Evolutionary conservation across 2,113 vertebrate genomes (phyloP), one percentile per base, ranked within the genome.

Genomic region (Bagarius yarrelli): DNA sequence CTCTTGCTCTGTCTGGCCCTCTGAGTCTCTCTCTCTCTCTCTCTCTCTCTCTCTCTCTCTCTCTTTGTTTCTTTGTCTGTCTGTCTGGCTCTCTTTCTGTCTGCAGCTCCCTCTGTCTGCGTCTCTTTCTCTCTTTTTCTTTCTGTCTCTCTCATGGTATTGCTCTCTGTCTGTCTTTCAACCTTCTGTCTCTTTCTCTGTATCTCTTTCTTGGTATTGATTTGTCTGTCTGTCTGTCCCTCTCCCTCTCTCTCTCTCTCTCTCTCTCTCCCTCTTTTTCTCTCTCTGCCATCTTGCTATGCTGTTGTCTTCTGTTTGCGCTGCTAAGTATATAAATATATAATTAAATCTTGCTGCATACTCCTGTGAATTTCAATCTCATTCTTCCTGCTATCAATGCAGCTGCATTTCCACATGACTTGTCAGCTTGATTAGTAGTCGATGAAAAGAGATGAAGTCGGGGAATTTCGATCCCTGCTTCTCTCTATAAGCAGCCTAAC

Each of bases 371-470:
- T 87, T 78, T 84, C 78, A 82, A 40, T 70, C 81, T 74, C 57
- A 60, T 80, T 40, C 23, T 32, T 60, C 67, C 40, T 34, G 53
- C 84, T 72, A 81, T 83, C 82, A 82, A 64, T 79, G 82, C 74
- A 76, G 76, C 78, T 76, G 76, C 72, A 83, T 84, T 87, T 88
- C 83, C 87, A 88, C 84, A 85, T 87, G 83, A 79, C 80, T 87
- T 84, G 72, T 83, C 78, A 19, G 64, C 87, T 88, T 87, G 85
- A 87, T 88, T 85, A 84, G 82, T 67, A 84, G 85, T 85, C 83
- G 40, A 86, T 87, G 86, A 86, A 86, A 83, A 86, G 81, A 82
- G 81, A 88, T 88, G 75, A 87, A 83, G 69, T 85, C 76, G 59
- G 81, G 85, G 84, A 84, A 83, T 86, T 88, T 81, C 63, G 75